Base-by-base conservation (phyloP, 1,140 invertebrate species). In the Euwallacea similis region DNA sequence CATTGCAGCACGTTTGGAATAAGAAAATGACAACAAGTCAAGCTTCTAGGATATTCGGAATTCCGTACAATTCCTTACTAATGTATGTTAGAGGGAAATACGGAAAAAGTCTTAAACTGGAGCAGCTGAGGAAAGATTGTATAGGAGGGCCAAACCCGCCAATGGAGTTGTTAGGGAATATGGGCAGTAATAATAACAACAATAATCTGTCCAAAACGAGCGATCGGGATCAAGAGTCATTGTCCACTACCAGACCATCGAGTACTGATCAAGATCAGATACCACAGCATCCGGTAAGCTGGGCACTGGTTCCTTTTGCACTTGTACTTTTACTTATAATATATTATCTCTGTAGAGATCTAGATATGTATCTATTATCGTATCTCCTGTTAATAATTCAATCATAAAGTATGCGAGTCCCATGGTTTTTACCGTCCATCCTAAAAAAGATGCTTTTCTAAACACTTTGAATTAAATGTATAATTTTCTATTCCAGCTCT, bases 1-100 rank as follows among this genome's bases (percentile, higher is more conserved):
- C 93, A 0, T 84, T 95, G 11, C 92, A 94, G 76, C 92, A 94
- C 80, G 93, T 95, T 0, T 95, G 93, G 93, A 94, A 94, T 80
- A 94, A 94, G 78, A 94, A 94, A 78, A 95, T 95, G 92, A 95
- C 93, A n/a, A 95, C 93, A 0, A 94, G 92, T 71, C 93, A 95
- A 81, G 93, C 93, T 0, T 94, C 92, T 11, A 83, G 93, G 54
- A 92, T 94, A 76, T 95, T 94, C 80, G 93, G 93, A 7, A 96
- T 95, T 60, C 93, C 93, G 0, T 95, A 96, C 86, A 96, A 96
- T 81, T 93, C 92, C 16, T 83, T 96, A 1, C 84, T 95, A 11
- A 95, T 95, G 93, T 96, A 96, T 82, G 93, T 96, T 7, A 84
- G 93, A n/a, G 93, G 93, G 11, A 95, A 95, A 78, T 95, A 95